phyloP scores from a whole-genome alignment of 2,797 vertebrate genomes.

The Aselliscus stoliczkanus region DNA sequence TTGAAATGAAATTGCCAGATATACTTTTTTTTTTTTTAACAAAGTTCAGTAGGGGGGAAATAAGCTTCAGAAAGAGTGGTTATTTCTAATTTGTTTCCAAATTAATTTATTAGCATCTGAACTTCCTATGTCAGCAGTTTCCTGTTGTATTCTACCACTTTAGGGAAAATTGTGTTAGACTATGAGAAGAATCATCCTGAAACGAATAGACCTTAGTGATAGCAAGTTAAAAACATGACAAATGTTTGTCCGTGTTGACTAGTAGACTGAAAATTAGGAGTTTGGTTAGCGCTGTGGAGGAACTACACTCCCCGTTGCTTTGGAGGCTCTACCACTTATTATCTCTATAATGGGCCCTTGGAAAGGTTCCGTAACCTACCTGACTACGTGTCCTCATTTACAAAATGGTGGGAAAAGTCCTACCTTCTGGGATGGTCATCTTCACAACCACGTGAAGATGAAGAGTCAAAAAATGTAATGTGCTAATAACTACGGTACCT shows the following conservation, averaged over 20 bases:
- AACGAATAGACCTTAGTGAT: background rate
- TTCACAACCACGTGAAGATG: too few species aligned
- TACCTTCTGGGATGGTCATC: background rate
- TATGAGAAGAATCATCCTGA: background rate
- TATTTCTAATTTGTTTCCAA: conserved; percentile 22
- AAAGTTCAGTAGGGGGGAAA: background rate
- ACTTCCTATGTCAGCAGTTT: background rate
- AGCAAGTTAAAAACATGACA: background rate
- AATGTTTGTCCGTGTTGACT: background rate
- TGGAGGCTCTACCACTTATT: background rate
- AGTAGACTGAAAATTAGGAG: background rate
- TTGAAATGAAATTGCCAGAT: conserved; percentile 23
- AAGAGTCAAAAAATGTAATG: background rate
- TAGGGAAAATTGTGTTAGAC: conserved; percentile 11
- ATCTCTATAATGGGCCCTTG: background rate
- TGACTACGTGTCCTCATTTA: background rate
- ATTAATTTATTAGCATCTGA: conserved; percentile 35
- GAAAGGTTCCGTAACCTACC: background rate
- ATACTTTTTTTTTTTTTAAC: background rate
- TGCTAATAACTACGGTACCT: background rate
- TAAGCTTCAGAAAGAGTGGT: background rate
- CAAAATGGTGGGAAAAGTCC: background rate
- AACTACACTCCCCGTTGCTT: background rate
- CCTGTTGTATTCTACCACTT: background rate
- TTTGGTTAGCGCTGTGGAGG: background rate